Percentiles rank a stretch among this genome's conserved stretches.
phyloP scores from a whole-genome alignment of 37 sponge, comb jelly and placozoan species.

The Dysidea cf. avara region DNA sequence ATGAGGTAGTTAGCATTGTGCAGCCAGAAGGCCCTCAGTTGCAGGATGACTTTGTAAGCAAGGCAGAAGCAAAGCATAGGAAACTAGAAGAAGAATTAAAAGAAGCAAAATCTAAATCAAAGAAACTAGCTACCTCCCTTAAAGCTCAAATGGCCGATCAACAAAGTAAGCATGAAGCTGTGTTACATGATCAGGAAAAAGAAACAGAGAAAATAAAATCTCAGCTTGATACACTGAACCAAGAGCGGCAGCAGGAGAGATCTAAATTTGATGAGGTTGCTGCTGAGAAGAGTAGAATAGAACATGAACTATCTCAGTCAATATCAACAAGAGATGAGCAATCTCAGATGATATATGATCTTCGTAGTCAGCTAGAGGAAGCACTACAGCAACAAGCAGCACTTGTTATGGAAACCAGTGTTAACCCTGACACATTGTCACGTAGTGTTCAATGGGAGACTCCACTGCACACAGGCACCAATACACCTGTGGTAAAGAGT shows the following conservation, averaged over 20 bases:
- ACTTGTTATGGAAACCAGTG: too few relatives aligned
- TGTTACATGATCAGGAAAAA: slow-evolving; percentile 3
- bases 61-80: slow-evolving; percentile 9
- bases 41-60: not conserved
- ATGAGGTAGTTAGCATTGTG: not conserved
- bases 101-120: slow-evolving; percentile 31
- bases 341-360: not conserved
- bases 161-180: slow-evolving; percentile 18
- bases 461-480: too few relatives aligned
- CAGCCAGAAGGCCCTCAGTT: not conserved
- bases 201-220: slow-evolving; percentile 8
- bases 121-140: slow-evolving; percentile 20
- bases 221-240: not conserved
- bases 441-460: too few relatives aligned
- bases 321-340: not conserved
- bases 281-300: not conserved
- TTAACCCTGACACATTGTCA: too few relatives aligned
- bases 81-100: slow-evolving; percentile 35
- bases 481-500: too few relatives aligned
- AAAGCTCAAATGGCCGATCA: slow-evolving; percentile 34
- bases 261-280: not conserved
- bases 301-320: not conserved
- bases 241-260: slow-evolving; percentile 4
- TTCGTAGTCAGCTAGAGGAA: not conserved
- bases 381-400: not conserved